Conservation (phyloP, 2,888 invertebrate genomes). For the Ectemnius lituratus region DNA sequence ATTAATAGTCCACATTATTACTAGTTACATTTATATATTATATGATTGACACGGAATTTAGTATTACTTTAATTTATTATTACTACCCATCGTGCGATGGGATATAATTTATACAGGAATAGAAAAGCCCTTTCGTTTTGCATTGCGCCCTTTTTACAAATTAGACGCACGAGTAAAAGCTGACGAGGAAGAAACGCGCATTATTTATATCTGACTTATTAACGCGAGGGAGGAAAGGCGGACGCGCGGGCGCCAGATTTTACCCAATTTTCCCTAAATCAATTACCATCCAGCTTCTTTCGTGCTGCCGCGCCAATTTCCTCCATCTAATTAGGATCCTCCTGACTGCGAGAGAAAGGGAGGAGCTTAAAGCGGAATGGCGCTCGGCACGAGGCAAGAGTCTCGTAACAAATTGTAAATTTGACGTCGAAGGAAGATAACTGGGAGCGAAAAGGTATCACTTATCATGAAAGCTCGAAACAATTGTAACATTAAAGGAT, state of each 20-base stretch:
- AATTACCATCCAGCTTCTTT: conserved; percentile 9
- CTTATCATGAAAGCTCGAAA: not conserved
- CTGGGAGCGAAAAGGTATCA: not conserved
- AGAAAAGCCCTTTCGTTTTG: not conserved
- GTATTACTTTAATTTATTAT: too few species aligned
- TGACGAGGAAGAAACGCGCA: not conserved
- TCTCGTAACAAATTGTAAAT: conserved; percentile 5
- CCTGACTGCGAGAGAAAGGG: not conserved
- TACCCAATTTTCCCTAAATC: conserved; percentile 10
- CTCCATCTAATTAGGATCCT: conserved; percentile 10
- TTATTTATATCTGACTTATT: conserved; percentile 14
- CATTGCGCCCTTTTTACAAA: not conserved
- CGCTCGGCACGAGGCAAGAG: not conserved
- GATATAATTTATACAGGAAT: not conserved
- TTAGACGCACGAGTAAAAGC: not conserved
- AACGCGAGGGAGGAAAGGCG: not conserved
- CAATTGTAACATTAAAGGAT: not conserved
- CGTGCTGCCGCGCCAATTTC: not conserved
- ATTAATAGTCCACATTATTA: too few species aligned
- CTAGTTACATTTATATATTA: too few species aligned
- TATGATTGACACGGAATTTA: too few species aligned
- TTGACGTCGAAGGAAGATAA: not conserved
- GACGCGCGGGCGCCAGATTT: not conserved
- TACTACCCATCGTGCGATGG: not conserved
- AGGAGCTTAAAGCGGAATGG: not conserved